Conservation (phyloP, 2,888 invertebrate species). For the Neoscelio sp. region DNA sequence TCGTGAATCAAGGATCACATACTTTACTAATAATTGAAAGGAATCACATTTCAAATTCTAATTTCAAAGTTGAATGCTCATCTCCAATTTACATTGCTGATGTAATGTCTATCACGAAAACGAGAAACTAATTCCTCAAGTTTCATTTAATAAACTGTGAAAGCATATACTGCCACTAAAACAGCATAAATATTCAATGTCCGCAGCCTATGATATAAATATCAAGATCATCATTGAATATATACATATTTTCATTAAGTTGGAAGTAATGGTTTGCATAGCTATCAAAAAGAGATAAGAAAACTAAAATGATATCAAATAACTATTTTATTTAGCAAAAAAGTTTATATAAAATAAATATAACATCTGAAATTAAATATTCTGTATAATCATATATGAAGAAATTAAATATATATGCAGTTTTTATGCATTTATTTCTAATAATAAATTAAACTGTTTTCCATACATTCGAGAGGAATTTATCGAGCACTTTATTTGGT, state of each 20-base stretch:
- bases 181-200: slow-evolving; percentile 27
- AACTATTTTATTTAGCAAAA: too few relatives aligned
- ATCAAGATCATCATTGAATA: slow-evolving; percentile 2
- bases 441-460: too few relatives aligned
- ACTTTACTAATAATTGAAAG: too few relatives aligned
- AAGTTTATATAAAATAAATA: too few relatives aligned
- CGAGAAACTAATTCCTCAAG: slow-evolving; percentile 36
- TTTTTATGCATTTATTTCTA: too few relatives aligned
- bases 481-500: too few relatives aligned
- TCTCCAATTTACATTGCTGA: slow-evolving; percentile 44
- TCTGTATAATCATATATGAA: too few relatives aligned
- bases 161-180: slow-evolving; percentile 18
- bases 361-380: too few relatives aligned
- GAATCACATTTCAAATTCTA: slow-evolving; percentile 21
- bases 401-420: too few relatives aligned
- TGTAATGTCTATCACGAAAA: slow-evolving; percentile 24
- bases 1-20: too few relatives aligned
- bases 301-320: not conserved
- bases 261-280: not conserved
- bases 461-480: too few relatives aligned
- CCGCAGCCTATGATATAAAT: slow-evolving; percentile 4
- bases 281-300: not conserved
- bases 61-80: slow-evolving; percentile 26
- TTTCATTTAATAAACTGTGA: slow-evolving; percentile 31
- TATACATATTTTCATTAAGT: not conserved